Evolutionary conservation across 2,888 invertebrate species (phyloP), one percentile per base, ranked within the genome.

Genomic region (Drosophila paramelanica): DNA sequence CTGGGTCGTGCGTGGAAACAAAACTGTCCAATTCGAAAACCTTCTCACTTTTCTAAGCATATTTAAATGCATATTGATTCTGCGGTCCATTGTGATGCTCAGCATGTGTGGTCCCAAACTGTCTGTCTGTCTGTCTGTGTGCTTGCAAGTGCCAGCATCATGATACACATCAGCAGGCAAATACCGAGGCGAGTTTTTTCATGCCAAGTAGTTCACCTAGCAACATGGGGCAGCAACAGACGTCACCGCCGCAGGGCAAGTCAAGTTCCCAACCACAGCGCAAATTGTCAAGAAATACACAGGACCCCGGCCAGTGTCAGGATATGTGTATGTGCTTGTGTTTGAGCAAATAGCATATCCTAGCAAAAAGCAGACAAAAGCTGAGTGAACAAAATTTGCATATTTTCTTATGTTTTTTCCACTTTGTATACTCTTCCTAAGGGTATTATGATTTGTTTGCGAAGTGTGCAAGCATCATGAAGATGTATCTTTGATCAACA

Each of bases 1-100:
- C 17, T 47, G 50, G 27, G 49, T 60, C 81, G 82, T 81, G 79
- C 81, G 42, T 79, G 50, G 43, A 4, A 23, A 20, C 17, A 61
- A 67, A 81, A 71, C 67, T 69, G 59, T 61, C 49, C 20, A 33
- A n/a, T 7, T 20, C 13, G 23, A 55, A 25, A 13, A 1, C 11
- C 13, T 56, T 56, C 51, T 51, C 51, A 53, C 25, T 50, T 46
- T 50, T n/a, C 61, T 45, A 31, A 60, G 51, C 85, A 77, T 78
- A 89, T 83, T 81, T 68, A 88, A 78, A 89, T 89, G 88, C 72
- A 85, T 89, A 89, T 89, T 89, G 83, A 89, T 83, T 85, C 86
- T 79, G 86, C 67, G 82, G 85, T 81, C 87, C 77, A 68, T 70
- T 31, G 42, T 33, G 33, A 20, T 49, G 59, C 23, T 33, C 13